Base-by-base conservation (phyloP, 2,797 vertebrate genomes). In the Sebastes alutus region DNA sequence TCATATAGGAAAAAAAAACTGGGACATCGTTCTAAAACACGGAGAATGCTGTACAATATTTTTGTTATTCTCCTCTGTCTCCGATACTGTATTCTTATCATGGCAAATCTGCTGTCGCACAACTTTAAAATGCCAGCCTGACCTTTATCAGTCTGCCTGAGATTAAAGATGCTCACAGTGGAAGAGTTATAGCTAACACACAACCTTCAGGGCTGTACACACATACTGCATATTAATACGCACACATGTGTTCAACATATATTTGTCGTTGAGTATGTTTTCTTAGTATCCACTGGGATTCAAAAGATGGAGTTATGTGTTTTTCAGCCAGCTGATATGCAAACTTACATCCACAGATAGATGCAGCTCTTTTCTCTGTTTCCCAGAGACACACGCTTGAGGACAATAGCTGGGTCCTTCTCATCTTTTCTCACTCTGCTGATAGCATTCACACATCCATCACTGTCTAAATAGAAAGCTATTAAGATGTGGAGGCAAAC, bases 111-210 rank as follows among this genome's bases (percentile, higher is more conserved):
- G 75, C 78, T 80, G 68, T 77, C 2, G 49, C 16, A 86, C 70
- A 80, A 78, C 72, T 90, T 85, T 85, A 77, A 94, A 93, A 94
- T 91, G 88, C 73, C 92, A 92, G 66, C 52, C 27, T 91, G 88
- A 94, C 93, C 88, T 94, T 94, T 93, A 75, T 78, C 84, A 68
- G 64, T 66, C 58, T 22, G 64, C 23, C 70, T 60, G 77, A 81
- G 72, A 85, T 30, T 82, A 80, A 80, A 78, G 80, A 67, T 82
- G 82, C 32, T 69, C 62, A 62, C 62, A 77, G 62, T 69, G 23
- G 49, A 73, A 52, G 58, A 60, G 3, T 69, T 78, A 60, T 52
- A 78, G 35, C 64, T 61, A 55, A 68, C 46, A 79, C 67, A 77
- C 62, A 63, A 22, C 4, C 69, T 13, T 32, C 16, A 32, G 22